phyloP scores from a whole-genome alignment of 2,888 invertebrate species.

The Eurytoma adleriae region DNA sequence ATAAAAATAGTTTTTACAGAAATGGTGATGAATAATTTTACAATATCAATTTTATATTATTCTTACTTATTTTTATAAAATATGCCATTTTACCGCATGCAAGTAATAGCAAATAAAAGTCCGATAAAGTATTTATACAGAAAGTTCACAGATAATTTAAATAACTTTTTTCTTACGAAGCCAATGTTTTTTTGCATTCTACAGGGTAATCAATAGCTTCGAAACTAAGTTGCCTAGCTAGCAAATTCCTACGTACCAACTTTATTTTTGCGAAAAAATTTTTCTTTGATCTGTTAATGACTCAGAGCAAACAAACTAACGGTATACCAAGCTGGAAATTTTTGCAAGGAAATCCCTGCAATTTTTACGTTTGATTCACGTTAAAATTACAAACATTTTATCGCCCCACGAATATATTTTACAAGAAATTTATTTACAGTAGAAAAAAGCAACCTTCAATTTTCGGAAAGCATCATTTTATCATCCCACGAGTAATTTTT shows the following conservation, averaged over 20 bases:
- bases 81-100: too few relatives aligned
- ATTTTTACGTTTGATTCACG: not conserved
- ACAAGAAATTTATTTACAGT: not conserved
- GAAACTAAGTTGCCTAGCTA: not conserved
- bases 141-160: too few relatives aligned
- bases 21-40: too few relatives aligned
- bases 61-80: slow-evolving; percentile 51
- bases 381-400: not conserved
- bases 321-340: not conserved
- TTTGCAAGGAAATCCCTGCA: not conserved
- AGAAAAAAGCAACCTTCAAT: not conserved
- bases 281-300: not conserved
- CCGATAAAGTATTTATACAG: not conserved
- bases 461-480: too few relatives aligned
- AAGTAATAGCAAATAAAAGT: slow-evolving; percentile 30
- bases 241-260: not conserved
- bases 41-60: not conserved
- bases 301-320: not conserved
- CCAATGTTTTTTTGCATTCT: slow-evolving; percentile 15
- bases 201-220: slow-evolving; percentile 25
- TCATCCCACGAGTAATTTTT: too few relatives aligned
- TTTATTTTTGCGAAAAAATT: not conserved
- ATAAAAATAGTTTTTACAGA: too few relatives aligned
- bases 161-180: not conserved
- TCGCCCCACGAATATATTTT: not conserved